Conservation (phyloP, 2,888 invertebrate genomes). For the Acanthosepion pharaonis region DNA sequence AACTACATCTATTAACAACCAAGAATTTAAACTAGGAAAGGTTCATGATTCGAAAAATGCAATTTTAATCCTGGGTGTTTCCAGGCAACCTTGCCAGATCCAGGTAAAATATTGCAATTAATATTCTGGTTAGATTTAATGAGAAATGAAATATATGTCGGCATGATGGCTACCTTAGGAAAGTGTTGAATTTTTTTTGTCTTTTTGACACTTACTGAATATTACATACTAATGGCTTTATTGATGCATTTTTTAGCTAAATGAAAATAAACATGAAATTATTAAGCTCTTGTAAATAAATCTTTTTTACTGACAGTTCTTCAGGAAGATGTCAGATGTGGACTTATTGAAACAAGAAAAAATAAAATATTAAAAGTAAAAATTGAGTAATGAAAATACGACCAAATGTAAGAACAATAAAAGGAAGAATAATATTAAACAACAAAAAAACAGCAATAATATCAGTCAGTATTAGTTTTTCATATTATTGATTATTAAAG, state of each 20-base stretch:
- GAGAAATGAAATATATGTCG: not conserved
- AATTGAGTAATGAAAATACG: too few species aligned
- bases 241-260: not conserved
- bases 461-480: not conserved
- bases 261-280: slow-evolving; percentile 33
- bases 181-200: not conserved
- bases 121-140: not conserved
- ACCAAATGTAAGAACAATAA: not conserved
- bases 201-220: not conserved
- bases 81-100: not conserved
- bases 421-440: not conserved
- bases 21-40: too few species aligned
- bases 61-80: not conserved
- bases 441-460: not conserved
- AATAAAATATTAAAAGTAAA: not conserved
- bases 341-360: not conserved
- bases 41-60: too few species aligned
- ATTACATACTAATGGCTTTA: not conserved
- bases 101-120: not conserved
- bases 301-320: slow-evolving; percentile 33
- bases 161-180: not conserved
- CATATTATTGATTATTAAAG: not conserved
- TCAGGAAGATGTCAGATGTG: not conserved
- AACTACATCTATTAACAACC: too few species aligned
- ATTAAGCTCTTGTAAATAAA: slow-evolving; percentile 1